Evolutionary conservation across 1,140 invertebrate genomes (phyloP).

Genomic region (Formica exsecta): DNA sequence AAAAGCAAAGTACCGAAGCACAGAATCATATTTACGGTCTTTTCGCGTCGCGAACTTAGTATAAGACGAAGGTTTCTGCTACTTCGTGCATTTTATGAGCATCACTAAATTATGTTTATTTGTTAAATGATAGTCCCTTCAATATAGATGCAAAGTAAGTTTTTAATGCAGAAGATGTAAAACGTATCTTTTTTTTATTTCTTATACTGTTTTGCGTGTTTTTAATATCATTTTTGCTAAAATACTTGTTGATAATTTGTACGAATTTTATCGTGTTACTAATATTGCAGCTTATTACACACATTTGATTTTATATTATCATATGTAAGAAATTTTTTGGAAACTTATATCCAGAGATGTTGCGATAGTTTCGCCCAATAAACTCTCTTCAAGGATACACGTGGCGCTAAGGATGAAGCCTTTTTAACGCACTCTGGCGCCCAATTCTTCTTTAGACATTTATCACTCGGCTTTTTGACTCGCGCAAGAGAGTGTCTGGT

Average conservation of each 20-base stretch:
- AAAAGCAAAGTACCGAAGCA: constrained; percentile 58
- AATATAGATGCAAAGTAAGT: not conserved
- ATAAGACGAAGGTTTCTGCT: constrained; percentile 21
- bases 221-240: not conserved
- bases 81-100: constrained; percentile 26
- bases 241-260: not conserved
- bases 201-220: not conserved
- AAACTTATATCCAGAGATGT: not conserved
- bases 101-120: constrained; percentile 52
- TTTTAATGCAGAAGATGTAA: not conserved
- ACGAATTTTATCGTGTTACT: not conserved
- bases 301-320: not conserved
- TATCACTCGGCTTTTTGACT: constrained; percentile 36
- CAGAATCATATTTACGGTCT: constrained; percentile 57
- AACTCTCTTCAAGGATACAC: constrained; percentile 5
- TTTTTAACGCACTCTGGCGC: constrained; percentile 12
- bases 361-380: constrained; percentile 19
- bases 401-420: constrained; percentile 20
- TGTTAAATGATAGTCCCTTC: constrained; percentile 31
- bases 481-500: constrained; percentile 5
- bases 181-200: not conserved
- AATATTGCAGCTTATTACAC: not conserved
- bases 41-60: constrained; percentile 42
- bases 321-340: not conserved
- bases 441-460: constrained; percentile 13